phyloP scores from a whole-genome alignment of 2,113 vertebrate species.

The Psephotus haematonotus region DNA sequence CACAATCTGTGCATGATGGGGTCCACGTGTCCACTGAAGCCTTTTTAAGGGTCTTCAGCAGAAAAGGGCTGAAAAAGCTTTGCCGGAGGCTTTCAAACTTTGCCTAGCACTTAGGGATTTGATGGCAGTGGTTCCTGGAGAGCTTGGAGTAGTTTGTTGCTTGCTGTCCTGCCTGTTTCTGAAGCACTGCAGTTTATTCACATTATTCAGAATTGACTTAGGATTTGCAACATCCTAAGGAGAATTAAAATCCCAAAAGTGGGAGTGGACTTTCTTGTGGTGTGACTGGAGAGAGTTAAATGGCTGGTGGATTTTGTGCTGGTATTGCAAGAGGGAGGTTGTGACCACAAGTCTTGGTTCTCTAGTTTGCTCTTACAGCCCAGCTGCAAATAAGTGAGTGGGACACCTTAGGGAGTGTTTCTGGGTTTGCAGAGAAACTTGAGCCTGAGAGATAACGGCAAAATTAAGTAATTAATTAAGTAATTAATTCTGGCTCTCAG shows the following conservation, averaged over 20 bases:
- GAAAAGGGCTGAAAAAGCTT: not conserved
- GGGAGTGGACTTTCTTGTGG: not conserved
- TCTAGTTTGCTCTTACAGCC: not conserved
- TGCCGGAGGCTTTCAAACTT: not conserved
- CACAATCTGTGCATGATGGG: rapidly evolving
- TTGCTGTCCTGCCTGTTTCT: rapidly evolving
- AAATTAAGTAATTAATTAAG: not conserved
- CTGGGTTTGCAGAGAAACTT: not conserved
- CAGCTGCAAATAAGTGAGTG: not conserved
- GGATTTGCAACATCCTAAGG: not conserved
- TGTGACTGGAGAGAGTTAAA: not conserved
- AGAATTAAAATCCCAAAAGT: not conserved
- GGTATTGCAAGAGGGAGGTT: rapidly evolving
- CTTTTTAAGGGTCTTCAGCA: not conserved
- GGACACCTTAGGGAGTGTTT: not conserved
- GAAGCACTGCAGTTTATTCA: not conserved
- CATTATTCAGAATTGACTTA: not conserved
- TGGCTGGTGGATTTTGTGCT: not conserved
- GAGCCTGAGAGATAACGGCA: not conserved
- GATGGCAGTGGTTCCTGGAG: not conserved
- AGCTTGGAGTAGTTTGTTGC: not conserved
- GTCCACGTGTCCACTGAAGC: rapidly evolving
- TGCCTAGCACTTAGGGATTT: not conserved
- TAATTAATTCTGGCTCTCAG: not conserved
- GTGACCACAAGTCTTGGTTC: rapidly evolving